phyloP scores from a whole-genome alignment of 1,140 invertebrate species.

The Drosophila seguyi region DNA sequence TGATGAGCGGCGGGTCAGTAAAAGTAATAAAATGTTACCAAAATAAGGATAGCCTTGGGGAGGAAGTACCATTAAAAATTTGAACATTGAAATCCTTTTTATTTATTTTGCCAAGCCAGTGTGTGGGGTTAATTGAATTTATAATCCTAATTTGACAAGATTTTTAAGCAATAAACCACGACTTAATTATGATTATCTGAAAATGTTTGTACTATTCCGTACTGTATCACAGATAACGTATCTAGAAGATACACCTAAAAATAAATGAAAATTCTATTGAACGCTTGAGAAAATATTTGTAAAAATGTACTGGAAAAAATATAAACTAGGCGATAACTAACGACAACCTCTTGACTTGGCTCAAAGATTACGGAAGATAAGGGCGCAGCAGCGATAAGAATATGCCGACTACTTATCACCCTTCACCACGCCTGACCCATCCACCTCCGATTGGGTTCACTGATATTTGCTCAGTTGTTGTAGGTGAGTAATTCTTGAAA shows the following conservation, averaged over 20 bases:
- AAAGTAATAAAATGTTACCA: slow-evolving; percentile 5
- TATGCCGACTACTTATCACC: background rate
- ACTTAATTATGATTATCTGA: too few relatives aligned
- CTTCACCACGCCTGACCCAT: background rate
- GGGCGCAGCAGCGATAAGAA: slow-evolving; percentile 22
- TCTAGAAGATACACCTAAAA: background rate
- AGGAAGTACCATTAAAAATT: background rate
- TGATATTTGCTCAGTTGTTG: slow-evolving; percentile 11
- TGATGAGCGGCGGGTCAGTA: slow-evolving; percentile 3
- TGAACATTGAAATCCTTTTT: background rate
- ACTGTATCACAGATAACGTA: background rate
- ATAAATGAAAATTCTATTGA: background rate
- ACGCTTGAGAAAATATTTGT: background rate
- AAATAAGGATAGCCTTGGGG: background rate
- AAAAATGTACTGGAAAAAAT: background rate
- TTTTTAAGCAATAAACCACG: background rate
- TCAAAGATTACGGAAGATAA: slow-evolving; percentile 27
- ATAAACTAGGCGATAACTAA: slow-evolving; percentile 8
- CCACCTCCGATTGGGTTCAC: slow-evolving; percentile 2
- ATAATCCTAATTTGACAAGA: background rate
- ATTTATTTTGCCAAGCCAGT: too few relatives aligned
- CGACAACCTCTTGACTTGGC: background rate
- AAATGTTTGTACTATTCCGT: background rate
- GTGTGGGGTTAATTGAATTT: background rate
- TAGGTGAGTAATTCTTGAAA: slow-evolving; percentile 25